phyloP scores from a whole-genome alignment of 2,888 invertebrate species.

The Odontothrips loti region DNA sequence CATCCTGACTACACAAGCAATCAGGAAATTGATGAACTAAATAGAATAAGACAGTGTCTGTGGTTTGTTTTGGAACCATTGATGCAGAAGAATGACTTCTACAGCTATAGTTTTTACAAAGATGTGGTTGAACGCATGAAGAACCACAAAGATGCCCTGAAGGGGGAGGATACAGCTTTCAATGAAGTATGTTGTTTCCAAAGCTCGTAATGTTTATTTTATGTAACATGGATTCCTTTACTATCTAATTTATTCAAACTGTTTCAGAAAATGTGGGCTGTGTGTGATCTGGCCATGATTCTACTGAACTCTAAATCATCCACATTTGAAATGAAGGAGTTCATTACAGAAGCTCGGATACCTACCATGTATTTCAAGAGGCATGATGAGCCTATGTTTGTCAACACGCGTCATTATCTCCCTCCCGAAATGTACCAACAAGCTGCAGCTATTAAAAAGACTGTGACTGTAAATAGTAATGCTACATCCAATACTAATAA shows the following conservation, averaged over 20 bases:
- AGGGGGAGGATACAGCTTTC: slow-evolving; percentile 73
- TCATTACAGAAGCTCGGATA: slow-evolving; percentile 78
- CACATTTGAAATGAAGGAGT: slow-evolving; percentile 85
- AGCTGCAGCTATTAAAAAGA: slow-evolving; percentile 48
- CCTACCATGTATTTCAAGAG: slow-evolving; percentile 87
- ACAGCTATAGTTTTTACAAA: slow-evolving; percentile 92
- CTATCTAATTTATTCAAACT: slow-evolving; percentile 30
- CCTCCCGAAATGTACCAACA: slow-evolving; percentile 69
- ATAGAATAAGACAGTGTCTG: slow-evolving; percentile 76
- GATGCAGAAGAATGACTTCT: slow-evolving; percentile 88
- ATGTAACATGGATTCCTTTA: slow-evolving; percentile 22
- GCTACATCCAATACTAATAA: slow-evolving; percentile 4
- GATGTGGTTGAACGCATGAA: slow-evolving; percentile 92
- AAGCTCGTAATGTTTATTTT: slow-evolving; percentile 32
- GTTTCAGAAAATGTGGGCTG: slow-evolving; percentile 88
- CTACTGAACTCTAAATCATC: slow-evolving; percentile 82
- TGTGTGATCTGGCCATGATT: slow-evolving; percentile 91
- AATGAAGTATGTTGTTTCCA: slow-evolving; percentile 67
- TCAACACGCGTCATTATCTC: slow-evolving; percentile 74
- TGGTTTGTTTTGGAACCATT: slow-evolving; percentile 94
- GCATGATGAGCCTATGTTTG: slow-evolving; percentile 57
- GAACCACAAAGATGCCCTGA: slow-evolving; percentile 83
- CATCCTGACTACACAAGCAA: slow-evolving; percentile 76
- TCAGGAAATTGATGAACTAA: slow-evolving; percentile 72
- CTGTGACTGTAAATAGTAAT: slow-evolving; percentile 36